A percentile compares a stretch with the other conserved stretches of the same genome.
Conservation (phyloP, 2,113 vertebrate species). For the Nasalis larvatus region DNA sequence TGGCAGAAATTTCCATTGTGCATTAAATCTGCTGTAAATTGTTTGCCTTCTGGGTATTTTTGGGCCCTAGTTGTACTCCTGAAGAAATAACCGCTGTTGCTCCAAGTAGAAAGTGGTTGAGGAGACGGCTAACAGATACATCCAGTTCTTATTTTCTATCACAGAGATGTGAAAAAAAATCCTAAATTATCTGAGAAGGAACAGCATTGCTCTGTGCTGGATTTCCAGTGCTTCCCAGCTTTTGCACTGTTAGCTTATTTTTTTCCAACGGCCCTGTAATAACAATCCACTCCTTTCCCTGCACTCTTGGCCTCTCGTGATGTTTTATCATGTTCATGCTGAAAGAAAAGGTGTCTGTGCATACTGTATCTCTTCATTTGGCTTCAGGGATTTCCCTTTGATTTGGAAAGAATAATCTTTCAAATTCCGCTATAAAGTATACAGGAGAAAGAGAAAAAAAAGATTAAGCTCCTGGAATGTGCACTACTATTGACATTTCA, state of each 20-base stretch:
- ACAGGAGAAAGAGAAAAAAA: neutral
- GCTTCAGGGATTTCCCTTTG: constrained; percentile 30
- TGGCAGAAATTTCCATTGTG: neutral
- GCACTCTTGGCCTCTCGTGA: neutral
- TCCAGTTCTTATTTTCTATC: constrained; percentile 35
- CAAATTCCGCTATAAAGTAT: constrained; percentile 48
- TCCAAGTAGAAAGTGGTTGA: neutral
- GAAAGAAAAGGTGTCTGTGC: constrained; percentile 31
- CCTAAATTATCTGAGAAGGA: neutral
- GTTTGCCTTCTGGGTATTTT: neutral
- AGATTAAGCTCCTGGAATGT: neutral
- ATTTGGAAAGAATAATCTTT: constrained; percentile 48
- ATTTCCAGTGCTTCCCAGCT: constrained; percentile 55
- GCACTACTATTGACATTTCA: neutral
- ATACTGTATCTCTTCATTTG: neutral
- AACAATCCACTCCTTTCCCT: neutral
- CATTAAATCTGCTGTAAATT: neutral
- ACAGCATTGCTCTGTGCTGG: neutral
- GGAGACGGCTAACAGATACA: constrained; percentile 7
- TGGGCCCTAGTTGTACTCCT: neutral
- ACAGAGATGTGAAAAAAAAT: neutral
- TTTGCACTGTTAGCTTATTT: constrained; percentile 26
- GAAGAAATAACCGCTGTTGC: constrained; percentile 38
- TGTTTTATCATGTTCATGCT: neutral
- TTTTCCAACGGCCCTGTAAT: constrained; percentile 35